Evolutionary conservation across 2,113 vertebrate genomes (phyloP), one percentile per base, ranked within the genome.

Genomic region (Scomber colias): DNA sequence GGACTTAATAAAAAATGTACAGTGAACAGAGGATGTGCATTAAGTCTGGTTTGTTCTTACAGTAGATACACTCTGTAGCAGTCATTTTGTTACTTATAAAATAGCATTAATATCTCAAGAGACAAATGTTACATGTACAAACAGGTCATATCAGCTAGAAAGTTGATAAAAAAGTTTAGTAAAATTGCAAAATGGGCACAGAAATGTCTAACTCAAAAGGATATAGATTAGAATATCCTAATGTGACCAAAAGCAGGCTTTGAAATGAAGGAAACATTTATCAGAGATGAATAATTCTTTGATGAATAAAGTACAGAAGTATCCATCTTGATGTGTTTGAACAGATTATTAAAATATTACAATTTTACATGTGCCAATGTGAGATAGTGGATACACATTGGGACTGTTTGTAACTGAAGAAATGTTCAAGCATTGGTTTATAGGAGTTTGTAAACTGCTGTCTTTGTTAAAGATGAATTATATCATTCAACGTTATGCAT

Each of bases 1-100:
- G 3, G n/a, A 64, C 49, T 51, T 35, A 68, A 80, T 72, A 77
- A 59, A 75, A 72, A 59, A 14, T 63, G 51, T 27, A 8, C 56
- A 66, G 21, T 78, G 3, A n/a, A 40, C 0, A 19, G 2, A 60
- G 54, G 45, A 62, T 66, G n/a, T 71, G 15, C 50, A 19, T 44
- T 48, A 13, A 44, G 59, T 71, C 44, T 62, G 24, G 14, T 55
- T 40, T 35, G 21, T 70, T 66, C 3, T n/a, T 48, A 30, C 21
- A n/a, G n/a, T 30, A 45, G 31, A 44, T 11, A 0, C 50, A 49
- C 11, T 31, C 11, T 2, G 55, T 27, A 56, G n/a, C 44, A 17
- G 13, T 48, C 5, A 1, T 61, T 49, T 17, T 56, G 16, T 14
- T 48, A 49, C 35, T 11, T 61, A 3, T 62, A 8, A 13, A 51